Evolutionary conservation across 2,797 vertebrate species (phyloP), one percentile per base, ranked within the genome.

Genomic region (Sebastes oblongus): DNA sequence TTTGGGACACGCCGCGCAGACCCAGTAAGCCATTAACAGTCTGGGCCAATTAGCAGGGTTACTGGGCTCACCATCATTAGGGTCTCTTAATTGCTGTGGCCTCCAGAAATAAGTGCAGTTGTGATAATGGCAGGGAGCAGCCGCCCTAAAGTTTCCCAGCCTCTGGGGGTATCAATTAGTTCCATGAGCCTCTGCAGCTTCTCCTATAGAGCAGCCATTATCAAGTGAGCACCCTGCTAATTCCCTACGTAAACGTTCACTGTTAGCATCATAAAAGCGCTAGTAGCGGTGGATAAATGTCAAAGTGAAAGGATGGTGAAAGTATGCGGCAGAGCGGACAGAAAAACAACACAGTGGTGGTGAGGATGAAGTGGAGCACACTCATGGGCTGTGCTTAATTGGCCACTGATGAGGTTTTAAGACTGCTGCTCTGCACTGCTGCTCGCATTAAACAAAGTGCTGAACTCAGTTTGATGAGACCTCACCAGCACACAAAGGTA

Each of bases 1-100:
- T 90, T 93, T 92, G 86, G 87, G 88, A 77, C 61, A 74, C 66
- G 80, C 81, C 70, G 75, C 4, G 71, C 76, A 86, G 79, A 85
- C 82, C 80, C 70, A 80, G 80, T 88, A 77, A 81, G 82, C 94
- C 91, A 91, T 94, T 92, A 93, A 87, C 83, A 88, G 88, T 87
- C 89, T 90, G 86, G 84, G 88, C 84, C 93, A 94, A 95, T 95
- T 93, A 95, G 91, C 84, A 88, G 76, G 78, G 83, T 89, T 84
- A 92, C 90, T 82, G 86, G 78, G 72, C 87, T 89, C 83, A 66
- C 87, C 88, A 86, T 93, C 90, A 90, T 92, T 94, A 93, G 81
- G 70, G 66, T 75, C 75, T 86, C 88, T 91, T 93, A 94, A 95
- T 94, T 91, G 92, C 83, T 86, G 86, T 77, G 84, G 90, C 89